Evolutionary conservation across 1,140 invertebrate species (phyloP).

Genomic region (Zaprionus gabonicus): DNA sequence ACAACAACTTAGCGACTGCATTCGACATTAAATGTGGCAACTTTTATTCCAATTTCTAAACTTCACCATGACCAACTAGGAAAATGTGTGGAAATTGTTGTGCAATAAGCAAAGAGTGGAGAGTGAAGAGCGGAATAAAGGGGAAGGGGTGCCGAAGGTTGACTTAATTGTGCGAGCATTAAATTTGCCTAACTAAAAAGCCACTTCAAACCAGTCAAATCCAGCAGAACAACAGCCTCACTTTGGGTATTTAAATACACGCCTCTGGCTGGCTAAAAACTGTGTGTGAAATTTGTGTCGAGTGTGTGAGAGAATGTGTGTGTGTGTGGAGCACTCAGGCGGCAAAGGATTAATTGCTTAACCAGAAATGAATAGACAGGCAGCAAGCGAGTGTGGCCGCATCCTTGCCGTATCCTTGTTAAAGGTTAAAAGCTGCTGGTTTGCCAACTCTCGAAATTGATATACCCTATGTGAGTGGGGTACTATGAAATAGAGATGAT

Average conservation of each 20-base stretch:
- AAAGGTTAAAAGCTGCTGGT: slow-evolving; percentile 12
- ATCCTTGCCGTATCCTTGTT: slow-evolving; percentile 7
- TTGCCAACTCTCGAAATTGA: not conserved
- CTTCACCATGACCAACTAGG: not conserved
- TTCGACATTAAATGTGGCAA: slow-evolving; percentile 70
- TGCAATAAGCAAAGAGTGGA: slow-evolving; percentile 35
- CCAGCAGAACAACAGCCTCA: not conserved
- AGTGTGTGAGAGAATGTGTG: not conserved
- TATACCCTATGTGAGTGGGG: not conserved
- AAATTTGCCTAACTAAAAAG: slow-evolving; percentile 71
- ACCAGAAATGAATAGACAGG: slow-evolving; percentile 28
- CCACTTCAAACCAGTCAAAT: slow-evolving; percentile 29
- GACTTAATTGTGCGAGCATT: slow-evolving; percentile 78
- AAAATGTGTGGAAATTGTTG: slow-evolving; percentile 64
- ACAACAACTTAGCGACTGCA: slow-evolving; percentile 53
- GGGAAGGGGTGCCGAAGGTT: slow-evolving; percentile 42
- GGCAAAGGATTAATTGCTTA: slow-evolving; percentile 53
- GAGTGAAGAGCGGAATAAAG: slow-evolving; percentile 1
- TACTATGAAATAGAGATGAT: not conserved
- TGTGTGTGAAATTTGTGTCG: slow-evolving; percentile 35
- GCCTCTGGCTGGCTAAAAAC: slow-evolving; percentile 15
- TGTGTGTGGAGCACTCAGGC: slow-evolving; percentile 15
- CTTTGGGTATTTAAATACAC: not conserved
- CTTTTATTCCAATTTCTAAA: slow-evolving; percentile 30
- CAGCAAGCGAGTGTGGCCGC: slow-evolving; percentile 9